Evolutionary conservation across 2,888 invertebrate genomes (phyloP).

Genomic region (Panorpa germanica): DNA sequence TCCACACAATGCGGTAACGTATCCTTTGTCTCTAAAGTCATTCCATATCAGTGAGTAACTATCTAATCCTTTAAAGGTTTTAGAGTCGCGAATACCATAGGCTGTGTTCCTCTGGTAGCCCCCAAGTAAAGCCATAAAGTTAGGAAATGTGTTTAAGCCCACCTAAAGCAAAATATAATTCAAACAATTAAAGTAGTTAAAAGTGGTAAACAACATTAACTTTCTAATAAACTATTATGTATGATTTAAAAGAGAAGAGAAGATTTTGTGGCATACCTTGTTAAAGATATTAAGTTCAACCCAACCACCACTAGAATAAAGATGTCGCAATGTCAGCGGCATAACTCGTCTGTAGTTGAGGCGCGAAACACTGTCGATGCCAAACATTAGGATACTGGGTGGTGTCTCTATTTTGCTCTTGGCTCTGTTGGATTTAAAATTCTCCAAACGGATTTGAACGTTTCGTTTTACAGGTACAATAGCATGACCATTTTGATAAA

Average conservation of each 20-base stretch:
- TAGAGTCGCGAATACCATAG: constrained; percentile 28
- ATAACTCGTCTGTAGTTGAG: constrained; percentile 58
- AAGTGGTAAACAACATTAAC: too few species aligned
- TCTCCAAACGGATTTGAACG: too few species aligned
- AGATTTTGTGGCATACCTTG: constrained; percentile 26
- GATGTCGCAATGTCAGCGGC: constrained; percentile 46
- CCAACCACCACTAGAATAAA: constrained; percentile 50
- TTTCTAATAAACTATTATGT: too few species aligned
- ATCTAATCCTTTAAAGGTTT: constrained; percentile 35
- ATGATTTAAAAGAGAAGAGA: too few species aligned
- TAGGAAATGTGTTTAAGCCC: constrained; percentile 81
- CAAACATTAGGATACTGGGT: constrained; percentile 55
- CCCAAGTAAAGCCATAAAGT: constrained; percentile 63
- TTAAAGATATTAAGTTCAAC: constrained; percentile 55
- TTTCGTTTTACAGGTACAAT: too few species aligned
- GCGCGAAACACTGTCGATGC: constrained; percentile 72
- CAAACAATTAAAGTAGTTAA: too few species aligned
- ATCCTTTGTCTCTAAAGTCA: constrained; percentile 45
- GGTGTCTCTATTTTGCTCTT: too few species aligned
- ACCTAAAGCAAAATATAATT: constrained; percentile 39
- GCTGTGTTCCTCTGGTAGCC: constrained; percentile 36
- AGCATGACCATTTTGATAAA: too few species aligned
- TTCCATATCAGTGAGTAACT: constrained; percentile 62
- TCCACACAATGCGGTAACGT: constrained; percentile 64
- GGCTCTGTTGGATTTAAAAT: too few species aligned